Percentiles rank a stretch among this genome's conserved stretches.
Evolutionary conservation across 2,113 vertebrate species (phyloP).

Genomic region (Theristicus caerulescens): DNA sequence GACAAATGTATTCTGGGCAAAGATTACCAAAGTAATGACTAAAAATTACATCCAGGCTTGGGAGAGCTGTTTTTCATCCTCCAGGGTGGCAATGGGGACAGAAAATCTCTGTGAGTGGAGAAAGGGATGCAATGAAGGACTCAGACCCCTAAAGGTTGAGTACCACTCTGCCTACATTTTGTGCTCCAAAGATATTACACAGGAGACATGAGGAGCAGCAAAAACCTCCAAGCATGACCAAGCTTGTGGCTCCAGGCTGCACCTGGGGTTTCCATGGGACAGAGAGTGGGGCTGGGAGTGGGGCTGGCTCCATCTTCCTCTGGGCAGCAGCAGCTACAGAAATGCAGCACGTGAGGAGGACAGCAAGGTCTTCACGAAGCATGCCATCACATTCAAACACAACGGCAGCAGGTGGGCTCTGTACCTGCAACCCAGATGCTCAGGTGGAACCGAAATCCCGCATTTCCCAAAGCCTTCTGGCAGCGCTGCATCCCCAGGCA

Average conservation of each 20-base stretch:
- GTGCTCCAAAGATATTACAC: background rate
- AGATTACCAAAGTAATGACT: slow-evolving; percentile 33
- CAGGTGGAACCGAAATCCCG: background rate
- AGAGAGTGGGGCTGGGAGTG: background rate
- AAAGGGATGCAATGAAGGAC: background rate
- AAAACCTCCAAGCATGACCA: background rate
- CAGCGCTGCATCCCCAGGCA: accelerated
- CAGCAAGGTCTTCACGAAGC: background rate
- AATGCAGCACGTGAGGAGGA: background rate
- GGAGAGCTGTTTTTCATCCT: background rate
- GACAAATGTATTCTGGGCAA: slow-evolving; percentile 46
- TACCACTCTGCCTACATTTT: background rate
- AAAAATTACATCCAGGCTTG: background rate
- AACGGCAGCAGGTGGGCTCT: background rate
- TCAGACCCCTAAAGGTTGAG: background rate
- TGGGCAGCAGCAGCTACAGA: background rate
- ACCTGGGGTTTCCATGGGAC: background rate
- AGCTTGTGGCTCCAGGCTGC: background rate
- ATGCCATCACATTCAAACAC: background rate
- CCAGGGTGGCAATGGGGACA: background rate
- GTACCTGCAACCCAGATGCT: background rate
- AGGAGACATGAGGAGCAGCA: background rate
- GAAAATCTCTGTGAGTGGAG: background rate
- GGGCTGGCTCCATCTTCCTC: background rate
- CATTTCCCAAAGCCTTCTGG: background rate